Conservation (phyloP, 1,140 invertebrate species). For the Tribolium madens region DNA sequence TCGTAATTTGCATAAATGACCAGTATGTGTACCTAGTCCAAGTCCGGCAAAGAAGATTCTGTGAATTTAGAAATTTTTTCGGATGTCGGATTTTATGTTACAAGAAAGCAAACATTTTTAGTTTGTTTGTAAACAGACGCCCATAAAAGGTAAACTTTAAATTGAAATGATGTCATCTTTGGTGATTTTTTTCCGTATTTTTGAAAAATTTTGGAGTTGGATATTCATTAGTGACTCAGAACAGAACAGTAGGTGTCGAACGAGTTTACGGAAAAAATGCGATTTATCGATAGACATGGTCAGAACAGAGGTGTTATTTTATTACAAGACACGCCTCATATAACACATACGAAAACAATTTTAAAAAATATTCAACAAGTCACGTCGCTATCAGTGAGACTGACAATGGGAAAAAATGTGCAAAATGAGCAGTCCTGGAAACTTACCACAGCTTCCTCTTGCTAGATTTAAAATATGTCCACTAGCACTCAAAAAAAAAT, state of each 20-base stretch:
- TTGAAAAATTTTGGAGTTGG: conserved; percentile 19
- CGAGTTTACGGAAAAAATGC: neutral
- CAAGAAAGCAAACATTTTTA: neutral
- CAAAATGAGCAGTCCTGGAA: neutral
- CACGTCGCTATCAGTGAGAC: neutral
- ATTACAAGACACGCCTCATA: conserved; percentile 25
- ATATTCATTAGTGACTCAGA: conserved; percentile 12
- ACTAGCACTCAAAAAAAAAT: neutral
- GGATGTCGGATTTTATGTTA: neutral
- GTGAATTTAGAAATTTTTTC: neutral
- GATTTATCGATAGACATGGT: neutral
- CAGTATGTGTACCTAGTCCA: neutral
- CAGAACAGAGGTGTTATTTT: conserved; percentile 7
- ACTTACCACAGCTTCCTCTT: neutral
- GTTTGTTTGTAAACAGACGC: conserved; percentile 14
- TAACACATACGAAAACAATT: neutral
- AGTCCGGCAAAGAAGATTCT: neutral
- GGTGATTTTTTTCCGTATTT: neutral
- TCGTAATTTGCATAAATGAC: neutral
- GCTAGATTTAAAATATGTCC: neutral
- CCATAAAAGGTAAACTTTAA: conserved; percentile 8
- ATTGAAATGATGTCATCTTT: neutral
- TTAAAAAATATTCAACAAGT: neutral
- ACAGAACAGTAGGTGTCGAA: neutral
- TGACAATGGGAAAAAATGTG: neutral